phyloP scores from a whole-genome alignment of 2,113 vertebrate species.

The Limnothrissa miodon region DNA sequence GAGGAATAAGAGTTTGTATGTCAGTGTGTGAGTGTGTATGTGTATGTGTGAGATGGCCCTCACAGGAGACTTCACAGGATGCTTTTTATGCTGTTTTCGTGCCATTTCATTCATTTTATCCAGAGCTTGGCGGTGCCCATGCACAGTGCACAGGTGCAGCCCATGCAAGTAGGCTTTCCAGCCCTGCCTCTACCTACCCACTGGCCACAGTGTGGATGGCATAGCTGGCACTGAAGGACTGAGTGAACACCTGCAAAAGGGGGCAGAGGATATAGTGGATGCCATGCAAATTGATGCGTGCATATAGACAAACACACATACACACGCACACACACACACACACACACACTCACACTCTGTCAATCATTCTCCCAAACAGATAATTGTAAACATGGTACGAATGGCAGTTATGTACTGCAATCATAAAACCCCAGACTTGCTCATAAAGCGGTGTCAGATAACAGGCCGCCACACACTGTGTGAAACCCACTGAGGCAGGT shows the following conservation, averaged over 20 bases:
- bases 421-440: background rate
- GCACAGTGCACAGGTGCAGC: slow-evolving; percentile 63
- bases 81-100: background rate
- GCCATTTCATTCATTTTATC: background rate
- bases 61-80: background rate
- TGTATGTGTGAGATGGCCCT: background rate
- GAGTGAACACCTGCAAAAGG: slow-evolving; percentile 74
- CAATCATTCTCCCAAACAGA: background rate
- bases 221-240: slow-evolving; percentile 80
- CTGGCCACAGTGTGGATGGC: slow-evolving; percentile 74
- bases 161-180: slow-evolving; percentile 60
- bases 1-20: too few species aligned
- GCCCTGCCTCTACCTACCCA: slow-evolving; percentile 73
- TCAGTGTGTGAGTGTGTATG: too few species aligned
- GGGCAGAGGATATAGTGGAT: slow-evolving; percentile 71
- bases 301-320: slow-evolving; percentile 41
- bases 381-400: background rate
- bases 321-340: slow-evolving; percentile 16
- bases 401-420: background rate
- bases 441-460: background rate
- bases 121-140: slow-evolving; percentile 61
- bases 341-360: slow-evolving; percentile 14
- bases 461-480: background rate
- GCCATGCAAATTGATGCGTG: slow-evolving; percentile 51
- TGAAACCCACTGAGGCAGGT: background rate